These are phyloP conservation scores for Echiichthys vipera DNA, from an alignment of 2,797 vertebrate species.

Conservation along the genomic window DNA sequence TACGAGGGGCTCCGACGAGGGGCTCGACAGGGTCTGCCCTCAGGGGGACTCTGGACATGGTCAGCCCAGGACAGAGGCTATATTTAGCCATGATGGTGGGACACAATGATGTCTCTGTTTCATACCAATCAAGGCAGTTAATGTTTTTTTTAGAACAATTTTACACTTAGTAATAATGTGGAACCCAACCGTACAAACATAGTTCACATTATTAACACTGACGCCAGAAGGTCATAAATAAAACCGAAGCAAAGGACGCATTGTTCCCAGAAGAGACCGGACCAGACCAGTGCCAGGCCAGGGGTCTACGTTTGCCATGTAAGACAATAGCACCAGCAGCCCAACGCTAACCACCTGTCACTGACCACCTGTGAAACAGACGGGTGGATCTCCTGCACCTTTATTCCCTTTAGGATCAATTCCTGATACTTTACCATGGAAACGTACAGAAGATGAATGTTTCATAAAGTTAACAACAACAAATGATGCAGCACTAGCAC, in stretches of 20 bases:
- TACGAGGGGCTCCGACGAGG: constrained; percentile 51
- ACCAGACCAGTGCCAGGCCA: background rate
- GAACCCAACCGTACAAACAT: background rate
- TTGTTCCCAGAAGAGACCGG: background rate
- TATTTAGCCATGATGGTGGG: constrained; percentile 59
- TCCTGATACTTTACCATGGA: background rate
- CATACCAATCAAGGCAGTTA: background rate
- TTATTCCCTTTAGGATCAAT: background rate
- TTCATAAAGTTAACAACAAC: background rate
- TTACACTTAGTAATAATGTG: background rate
- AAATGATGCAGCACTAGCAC: background rate
- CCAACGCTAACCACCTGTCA: constrained; percentile 25
- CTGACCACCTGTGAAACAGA: constrained; percentile 14
- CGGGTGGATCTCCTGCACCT: background rate
- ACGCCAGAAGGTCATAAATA: constrained; percentile 3
- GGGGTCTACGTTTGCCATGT: background rate
- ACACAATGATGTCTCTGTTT: constrained; percentile 38
- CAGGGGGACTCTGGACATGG: constrained; percentile 50
- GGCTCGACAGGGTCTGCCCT: constrained; percentile 31
- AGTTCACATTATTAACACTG: background rate
- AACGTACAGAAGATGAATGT: background rate
- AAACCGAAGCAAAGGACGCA: too few species aligned
- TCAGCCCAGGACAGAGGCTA: constrained; percentile 59
- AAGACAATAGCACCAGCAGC: constrained; percentile 2
- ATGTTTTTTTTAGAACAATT: background rate